Evolutionary conservation across 2,797 vertebrate genomes (phyloP).

Genomic region (Champsocephalus esox): DNA sequence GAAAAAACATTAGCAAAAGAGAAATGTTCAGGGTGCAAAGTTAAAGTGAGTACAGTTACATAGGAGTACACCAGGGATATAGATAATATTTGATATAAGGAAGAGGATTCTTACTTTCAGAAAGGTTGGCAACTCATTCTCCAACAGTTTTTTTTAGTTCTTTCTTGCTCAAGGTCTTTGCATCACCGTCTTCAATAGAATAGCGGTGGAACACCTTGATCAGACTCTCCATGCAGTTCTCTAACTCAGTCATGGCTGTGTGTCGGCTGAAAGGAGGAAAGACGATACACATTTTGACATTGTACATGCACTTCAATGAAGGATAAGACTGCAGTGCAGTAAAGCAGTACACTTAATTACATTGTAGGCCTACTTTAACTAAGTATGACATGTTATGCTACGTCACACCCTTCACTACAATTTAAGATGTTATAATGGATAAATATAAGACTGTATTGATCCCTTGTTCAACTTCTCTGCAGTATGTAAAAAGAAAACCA

Average conservation of each 20-base stretch:
- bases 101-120: slow-evolving; percentile 83
- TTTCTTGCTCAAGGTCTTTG: slow-evolving; percentile 76
- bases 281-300: neutral
- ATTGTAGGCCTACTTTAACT: no score
- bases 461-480: no score
- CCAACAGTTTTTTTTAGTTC: slow-evolving; percentile 87
- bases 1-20: slow-evolving; percentile 22
- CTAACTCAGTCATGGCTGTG: slow-evolving; percentile 83
- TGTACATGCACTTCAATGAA: neutral
- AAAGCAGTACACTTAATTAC: neutral
- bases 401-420: no score
- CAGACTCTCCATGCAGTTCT: slow-evolving; percentile 79
- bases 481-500: no score
- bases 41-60: neutral
- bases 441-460: no score
- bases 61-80: neutral
- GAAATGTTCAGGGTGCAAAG: neutral
- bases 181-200: slow-evolving; percentile 57
- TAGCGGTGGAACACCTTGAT: slow-evolving; percentile 80
- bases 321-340: neutral
- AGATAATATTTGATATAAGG: neutral
- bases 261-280: slow-evolving; percentile 32
- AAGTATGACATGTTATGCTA: no score
- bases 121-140: slow-evolving; percentile 87
- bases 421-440: no score